These are phyloP conservation scores for Fragum whitleyi DNA, from an alignment of 2,888 invertebrate species.

Conservation along the genomic window DNA sequence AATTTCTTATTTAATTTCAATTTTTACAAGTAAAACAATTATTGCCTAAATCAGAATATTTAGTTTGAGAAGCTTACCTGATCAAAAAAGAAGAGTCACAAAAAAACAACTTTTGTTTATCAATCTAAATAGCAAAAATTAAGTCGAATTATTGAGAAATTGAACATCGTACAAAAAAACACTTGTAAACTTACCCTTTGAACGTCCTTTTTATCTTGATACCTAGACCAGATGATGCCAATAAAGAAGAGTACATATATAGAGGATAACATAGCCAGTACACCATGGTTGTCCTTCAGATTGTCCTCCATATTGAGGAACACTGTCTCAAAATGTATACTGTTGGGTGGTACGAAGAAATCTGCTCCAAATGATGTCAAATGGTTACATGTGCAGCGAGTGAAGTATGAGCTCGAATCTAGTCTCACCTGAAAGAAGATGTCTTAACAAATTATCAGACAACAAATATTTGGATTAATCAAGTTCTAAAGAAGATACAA, in stretches of 20 bases:
- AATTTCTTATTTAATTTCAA: no score
- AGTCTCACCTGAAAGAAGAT: conserved; percentile 63
- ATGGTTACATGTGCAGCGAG: conserved; percentile 71
- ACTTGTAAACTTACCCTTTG: conserved; percentile 67
- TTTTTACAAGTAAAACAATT: no score
- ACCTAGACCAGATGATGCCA: conserved; percentile 79
- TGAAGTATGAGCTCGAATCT: conserved; percentile 65
- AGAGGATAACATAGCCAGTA: conserved; percentile 81
- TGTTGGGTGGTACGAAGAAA: conserved; percentile 82
- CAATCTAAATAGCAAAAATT: no score
- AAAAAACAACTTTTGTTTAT: no score
- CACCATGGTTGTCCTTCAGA: conserved; percentile 77
- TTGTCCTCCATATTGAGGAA: conserved; percentile 81
- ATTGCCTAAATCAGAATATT: no score
- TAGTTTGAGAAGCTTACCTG: no score
- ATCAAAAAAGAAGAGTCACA: no score
- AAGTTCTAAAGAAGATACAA: no score
- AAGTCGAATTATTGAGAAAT: no score
- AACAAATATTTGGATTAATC: neutral
- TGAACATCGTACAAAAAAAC: no score
- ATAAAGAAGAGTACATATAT: conserved; percentile 75
- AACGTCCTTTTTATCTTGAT: conserved; percentile 81
- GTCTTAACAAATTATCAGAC: neutral
- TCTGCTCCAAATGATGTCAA: conserved; percentile 74
- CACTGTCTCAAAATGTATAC: conserved; percentile 84